A percentile compares a stretch with the other conserved stretches of the same genome.
Conservation (phyloP, 2,797 vertebrate species). For the Tangara arthus region DNA sequence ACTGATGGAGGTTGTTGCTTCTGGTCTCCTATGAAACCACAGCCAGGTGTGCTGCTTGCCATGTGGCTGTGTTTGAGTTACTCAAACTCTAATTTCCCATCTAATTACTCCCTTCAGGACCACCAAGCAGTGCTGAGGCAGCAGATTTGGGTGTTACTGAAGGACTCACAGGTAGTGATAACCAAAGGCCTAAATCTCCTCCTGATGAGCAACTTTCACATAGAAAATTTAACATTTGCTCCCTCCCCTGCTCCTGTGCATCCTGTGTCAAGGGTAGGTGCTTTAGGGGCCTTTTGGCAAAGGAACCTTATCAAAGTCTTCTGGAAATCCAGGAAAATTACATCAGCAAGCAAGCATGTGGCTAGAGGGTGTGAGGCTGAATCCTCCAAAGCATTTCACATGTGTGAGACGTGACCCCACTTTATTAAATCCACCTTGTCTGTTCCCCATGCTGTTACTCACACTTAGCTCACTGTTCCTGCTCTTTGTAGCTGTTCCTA, state of each 20-base stretch:
- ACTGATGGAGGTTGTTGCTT: not conserved
- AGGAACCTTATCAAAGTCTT: not conserved
- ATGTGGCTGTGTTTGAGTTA: accelerated
- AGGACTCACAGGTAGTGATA: not conserved
- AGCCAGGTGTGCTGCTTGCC: not conserved
- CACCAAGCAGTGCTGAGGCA: not conserved
- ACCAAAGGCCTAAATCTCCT: not conserved
- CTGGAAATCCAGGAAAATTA: not conserved
- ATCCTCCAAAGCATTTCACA: not conserved
- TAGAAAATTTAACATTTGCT: not conserved
- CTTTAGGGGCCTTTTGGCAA: conserved; percentile 6
- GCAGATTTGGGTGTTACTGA: not conserved
- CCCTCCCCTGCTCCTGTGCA: not conserved
- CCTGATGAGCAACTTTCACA: not conserved
- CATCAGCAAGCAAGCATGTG: not conserved
- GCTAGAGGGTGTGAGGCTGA: not conserved
- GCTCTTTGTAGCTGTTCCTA: not conserved
- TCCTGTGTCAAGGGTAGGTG: not conserved
- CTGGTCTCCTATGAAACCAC: not conserved
- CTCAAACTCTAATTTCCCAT: not conserved
- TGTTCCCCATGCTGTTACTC: not conserved
- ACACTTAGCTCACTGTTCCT: not conserved
- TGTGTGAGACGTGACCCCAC: not conserved
- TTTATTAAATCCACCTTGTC: not conserved
- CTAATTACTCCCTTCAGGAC: not conserved